Evolutionary conservation across 2,113 vertebrate species (phyloP), one percentile per base, ranked within the genome.

Genomic region (Rhinoderma darwinii): DNA sequence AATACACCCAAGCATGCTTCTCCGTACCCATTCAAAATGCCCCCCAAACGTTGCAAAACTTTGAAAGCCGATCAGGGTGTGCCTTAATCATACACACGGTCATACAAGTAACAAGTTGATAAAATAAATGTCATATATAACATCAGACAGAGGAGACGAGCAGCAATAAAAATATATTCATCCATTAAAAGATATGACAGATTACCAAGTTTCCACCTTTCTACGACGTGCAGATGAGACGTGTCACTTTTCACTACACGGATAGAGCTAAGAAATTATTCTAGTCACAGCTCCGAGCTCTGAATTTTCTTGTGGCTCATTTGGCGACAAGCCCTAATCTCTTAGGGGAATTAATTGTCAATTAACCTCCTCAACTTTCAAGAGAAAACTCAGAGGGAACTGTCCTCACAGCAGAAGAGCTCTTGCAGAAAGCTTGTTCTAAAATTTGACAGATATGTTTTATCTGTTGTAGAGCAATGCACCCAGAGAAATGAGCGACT

Each of bases 361-460:
- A 87, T 87, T 87, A 81, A 82, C 78, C 85, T 87, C 72, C 50
- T 82, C 85, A 80, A 87, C 50, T 72, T 82, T 72, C 77, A 41
- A 77, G 35, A 86, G 63, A 80, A 56, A 73, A 70, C 84, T 20
- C 20, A 20, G 27, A 73, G 66, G 35, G 20, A 56, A 43, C 35
- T 43, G 82, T 74, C 82, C 82, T 59, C 37, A 25, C 47, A 82
- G 50, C 66, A 43, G 27, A 72, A 35, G 17, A 70, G 61, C 30
- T 35, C 30, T 51, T 43, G 63, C 61, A 56, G 30, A 59, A 78
- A 73, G 70, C 78, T 47, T 32, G 78, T 50, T 41, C 66, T 18
- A 27, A 14, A 8, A 54, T 25, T 39, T 51, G n/a, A 70, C 32
- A 86, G 63, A 41, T 86, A 74, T 43, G 51, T 72, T 47, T 86